Conservation (phyloP, 2,888 invertebrate species). For the Actias luna region DNA sequence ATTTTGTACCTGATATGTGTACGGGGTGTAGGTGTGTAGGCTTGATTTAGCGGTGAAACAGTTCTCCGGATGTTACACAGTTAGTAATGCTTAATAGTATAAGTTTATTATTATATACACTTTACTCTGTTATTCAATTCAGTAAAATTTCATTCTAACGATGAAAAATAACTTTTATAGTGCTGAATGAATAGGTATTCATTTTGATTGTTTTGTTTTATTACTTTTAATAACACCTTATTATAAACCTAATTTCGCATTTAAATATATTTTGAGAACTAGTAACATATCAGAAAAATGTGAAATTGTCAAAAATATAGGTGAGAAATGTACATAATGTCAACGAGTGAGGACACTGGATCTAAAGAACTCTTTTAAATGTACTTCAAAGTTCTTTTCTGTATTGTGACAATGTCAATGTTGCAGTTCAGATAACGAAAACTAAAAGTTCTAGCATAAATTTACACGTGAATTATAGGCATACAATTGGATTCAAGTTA, state of each 20-base stretch:
- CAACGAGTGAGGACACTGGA: neutral
- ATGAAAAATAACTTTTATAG: neutral
- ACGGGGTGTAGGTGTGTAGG: too few species aligned
- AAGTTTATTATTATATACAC: neutral
- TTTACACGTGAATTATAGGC: too few species aligned
- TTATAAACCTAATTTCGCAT: neutral
- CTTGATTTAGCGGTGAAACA: slow-evolving; percentile 15
- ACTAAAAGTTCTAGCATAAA: too few species aligned
- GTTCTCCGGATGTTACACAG: slow-evolving; percentile 33
- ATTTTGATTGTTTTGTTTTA: neutral
- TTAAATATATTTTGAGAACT: neutral
- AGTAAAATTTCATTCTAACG: neutral
- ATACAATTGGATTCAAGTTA: too few species aligned
- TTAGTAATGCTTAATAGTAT: neutral
- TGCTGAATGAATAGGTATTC: neutral
- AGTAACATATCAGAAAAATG: neutral
- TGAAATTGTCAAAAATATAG: neutral
- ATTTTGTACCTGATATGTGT: slow-evolving; percentile 46
- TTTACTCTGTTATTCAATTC: neutral
- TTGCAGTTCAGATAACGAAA: neutral
- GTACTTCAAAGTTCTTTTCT: neutral
- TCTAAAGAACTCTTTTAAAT: neutral
- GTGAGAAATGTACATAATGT: neutral
- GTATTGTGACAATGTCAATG: neutral
- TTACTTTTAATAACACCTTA: neutral